A percentile compares a stretch with the other conserved stretches of the same genome.
phyloP scores from a whole-genome alignment of 2,113 vertebrate species.

The Cheirogaleus medius region DNA sequence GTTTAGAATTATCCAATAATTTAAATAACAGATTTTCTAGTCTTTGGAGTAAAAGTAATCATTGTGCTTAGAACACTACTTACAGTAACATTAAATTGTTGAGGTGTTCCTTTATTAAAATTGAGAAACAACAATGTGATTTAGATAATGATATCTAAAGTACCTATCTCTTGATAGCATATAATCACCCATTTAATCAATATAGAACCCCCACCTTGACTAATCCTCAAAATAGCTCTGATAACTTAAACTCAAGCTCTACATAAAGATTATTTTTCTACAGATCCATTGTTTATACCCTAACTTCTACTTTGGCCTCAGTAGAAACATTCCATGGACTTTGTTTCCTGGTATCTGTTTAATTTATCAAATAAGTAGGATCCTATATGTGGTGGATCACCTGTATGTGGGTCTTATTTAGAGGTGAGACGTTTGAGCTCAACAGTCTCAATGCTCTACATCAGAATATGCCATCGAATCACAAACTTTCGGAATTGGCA shows the following conservation, averaged over 20 bases:
- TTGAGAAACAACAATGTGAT: not conserved
- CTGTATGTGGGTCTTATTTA: not conserved
- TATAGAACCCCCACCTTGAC: not conserved
- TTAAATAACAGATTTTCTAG: not conserved
- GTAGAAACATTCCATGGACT: not conserved
- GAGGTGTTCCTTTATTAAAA: not conserved
- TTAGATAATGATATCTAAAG: not conserved
- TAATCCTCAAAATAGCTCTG: not conserved
- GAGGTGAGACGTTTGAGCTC: not conserved
- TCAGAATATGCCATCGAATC: not conserved
- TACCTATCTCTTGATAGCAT: not conserved
- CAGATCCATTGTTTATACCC: not conserved
- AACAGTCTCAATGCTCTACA: not conserved
- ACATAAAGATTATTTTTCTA: not conserved
- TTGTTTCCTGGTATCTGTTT: not conserved
- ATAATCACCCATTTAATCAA: not conserved
- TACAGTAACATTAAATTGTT: not conserved
- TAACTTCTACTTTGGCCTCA: not conserved
- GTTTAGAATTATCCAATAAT: not conserved
- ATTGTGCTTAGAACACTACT: not conserved
- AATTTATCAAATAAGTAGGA: not conserved
- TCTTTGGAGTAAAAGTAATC: not conserved
- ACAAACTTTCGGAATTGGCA: not conserved
- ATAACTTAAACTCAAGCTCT: not conserved
- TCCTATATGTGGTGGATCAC: not conserved